phyloP scores from a whole-genome alignment of 2,888 invertebrate genomes.

The Lampropteryx suffumata region DNA sequence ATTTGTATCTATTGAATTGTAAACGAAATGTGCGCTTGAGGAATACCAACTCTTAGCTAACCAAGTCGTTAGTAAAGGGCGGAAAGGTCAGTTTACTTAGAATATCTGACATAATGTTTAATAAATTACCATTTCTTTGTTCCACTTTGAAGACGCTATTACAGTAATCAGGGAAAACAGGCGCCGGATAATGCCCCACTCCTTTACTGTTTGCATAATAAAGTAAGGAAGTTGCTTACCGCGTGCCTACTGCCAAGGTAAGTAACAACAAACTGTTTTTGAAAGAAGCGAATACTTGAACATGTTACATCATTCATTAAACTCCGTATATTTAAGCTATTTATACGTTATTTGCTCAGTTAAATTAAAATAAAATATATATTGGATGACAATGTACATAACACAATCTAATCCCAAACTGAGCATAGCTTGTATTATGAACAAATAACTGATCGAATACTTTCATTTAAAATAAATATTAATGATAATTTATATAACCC shows the following conservation, averaged over 20 bases:
- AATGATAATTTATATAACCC: too few relatives aligned
- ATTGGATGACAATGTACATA: too few relatives aligned
- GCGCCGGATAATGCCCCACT: constrained; percentile 22
- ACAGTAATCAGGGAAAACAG: constrained; percentile 26
- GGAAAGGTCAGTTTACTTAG: constrained; percentile 13
- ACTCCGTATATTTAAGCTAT: too few relatives aligned
- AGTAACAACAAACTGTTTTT: constrained; percentile 5
- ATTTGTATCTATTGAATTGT: too few relatives aligned
- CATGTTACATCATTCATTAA: background rate
- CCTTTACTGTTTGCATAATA: constrained; percentile 27
- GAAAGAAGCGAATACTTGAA: background rate
- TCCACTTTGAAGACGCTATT: constrained; percentile 22
- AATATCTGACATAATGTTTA: constrained; percentile 15
- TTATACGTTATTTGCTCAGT: too few relatives aligned
- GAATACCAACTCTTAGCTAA: too few relatives aligned
- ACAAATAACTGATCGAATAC: too few relatives aligned
- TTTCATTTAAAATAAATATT: too few relatives aligned
- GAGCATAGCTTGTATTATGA: too few relatives aligned
- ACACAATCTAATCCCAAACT: too few relatives aligned
- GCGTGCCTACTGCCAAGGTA: constrained; percentile 12
- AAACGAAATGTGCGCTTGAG: too few relatives aligned
- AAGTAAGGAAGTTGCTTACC: constrained; percentile 22
- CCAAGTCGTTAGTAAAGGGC: constrained; percentile 8
- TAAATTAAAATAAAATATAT: too few relatives aligned
- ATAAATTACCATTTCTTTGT: constrained; percentile 25